phyloP scores from a whole-genome alignment of 2,888 invertebrate species.

The Myopa testacea region DNA sequence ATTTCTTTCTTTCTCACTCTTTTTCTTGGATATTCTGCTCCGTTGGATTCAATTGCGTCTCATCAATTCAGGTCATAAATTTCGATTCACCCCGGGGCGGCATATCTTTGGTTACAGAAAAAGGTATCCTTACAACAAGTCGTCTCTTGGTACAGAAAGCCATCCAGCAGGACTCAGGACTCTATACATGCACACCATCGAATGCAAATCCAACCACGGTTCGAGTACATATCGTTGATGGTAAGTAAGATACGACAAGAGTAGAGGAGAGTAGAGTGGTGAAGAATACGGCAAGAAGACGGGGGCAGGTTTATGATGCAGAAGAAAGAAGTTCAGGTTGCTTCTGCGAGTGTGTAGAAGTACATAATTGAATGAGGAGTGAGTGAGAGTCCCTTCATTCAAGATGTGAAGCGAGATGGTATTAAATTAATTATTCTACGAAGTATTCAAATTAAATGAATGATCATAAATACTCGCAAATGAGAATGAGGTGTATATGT shows the following conservation, averaged over 20 bases:
- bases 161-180: constrained; percentile 81
- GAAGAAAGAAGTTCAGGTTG: too few species aligned
- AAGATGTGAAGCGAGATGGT: too few species aligned
- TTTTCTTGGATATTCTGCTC: constrained; percentile 12
- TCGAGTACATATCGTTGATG: constrained; percentile 87
- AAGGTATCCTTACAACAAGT: constrained; percentile 85
- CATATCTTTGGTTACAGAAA: constrained; percentile 88
- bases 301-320: background rate
- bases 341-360: too few species aligned
- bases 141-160: constrained; percentile 86
- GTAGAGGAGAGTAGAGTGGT: background rate
- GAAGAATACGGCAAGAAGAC: background rate
- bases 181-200: constrained; percentile 86
- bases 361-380: too few species aligned
- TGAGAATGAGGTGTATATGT: too few species aligned
- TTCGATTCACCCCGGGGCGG: constrained; percentile 91
- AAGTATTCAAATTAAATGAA: too few species aligned
- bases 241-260: constrained; percentile 71
- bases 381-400: too few species aligned
- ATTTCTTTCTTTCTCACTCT: constrained; percentile 16
- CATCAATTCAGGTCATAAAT: constrained; percentile 78
- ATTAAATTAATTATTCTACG: too few species aligned
- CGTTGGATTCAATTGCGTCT: constrained; percentile 45
- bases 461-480: too few species aligned
- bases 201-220: constrained; percentile 84